Evolutionary conservation across 35 echinoderm and acorn worm genomes (phyloP).

Genomic region (Antedon bifida): DNA sequence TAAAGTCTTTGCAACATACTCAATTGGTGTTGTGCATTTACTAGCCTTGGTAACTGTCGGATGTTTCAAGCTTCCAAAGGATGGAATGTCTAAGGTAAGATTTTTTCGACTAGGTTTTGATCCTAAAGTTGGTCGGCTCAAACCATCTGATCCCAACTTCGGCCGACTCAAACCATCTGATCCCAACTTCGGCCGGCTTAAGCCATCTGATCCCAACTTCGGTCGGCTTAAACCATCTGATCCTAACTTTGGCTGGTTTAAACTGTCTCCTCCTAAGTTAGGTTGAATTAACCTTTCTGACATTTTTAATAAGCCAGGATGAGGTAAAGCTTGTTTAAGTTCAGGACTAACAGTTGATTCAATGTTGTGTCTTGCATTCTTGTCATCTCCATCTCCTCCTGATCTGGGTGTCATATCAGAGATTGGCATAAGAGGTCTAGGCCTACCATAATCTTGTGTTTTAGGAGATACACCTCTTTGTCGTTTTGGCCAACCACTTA

Average conservation of each 20-base stretch:
- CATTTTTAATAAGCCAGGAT: background rate
- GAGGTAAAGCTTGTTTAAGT: background rate
- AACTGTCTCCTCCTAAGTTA: too few species aligned
- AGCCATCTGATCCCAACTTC: background rate
- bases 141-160: background rate
- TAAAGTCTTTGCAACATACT: conserved; percentile 45
- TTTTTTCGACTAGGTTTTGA: background rate
- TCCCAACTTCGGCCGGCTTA: background rate
- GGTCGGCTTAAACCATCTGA: background rate
- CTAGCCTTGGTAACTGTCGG: background rate
- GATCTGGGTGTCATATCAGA: background rate
- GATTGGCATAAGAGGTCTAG: background rate
- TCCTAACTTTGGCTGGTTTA: too few species aligned
- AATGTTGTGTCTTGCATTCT: background rate
- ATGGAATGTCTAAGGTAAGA: background rate
- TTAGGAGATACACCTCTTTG: background rate
- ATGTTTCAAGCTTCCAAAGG: background rate
- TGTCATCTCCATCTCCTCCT: background rate
- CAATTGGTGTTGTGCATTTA: conserved; percentile 1
- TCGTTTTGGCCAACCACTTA: background rate
- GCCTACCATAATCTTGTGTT: background rate
- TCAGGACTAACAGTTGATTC: background rate
- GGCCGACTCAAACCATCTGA: background rate
- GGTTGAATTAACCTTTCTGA: too few species aligned
- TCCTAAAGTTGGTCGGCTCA: background rate